A percentile compares a stretch with the other conserved stretches of the same genome.
phyloP scores from a whole-genome alignment of 2,888 invertebrate genomes.

The Amphiduros pacificus region DNA sequence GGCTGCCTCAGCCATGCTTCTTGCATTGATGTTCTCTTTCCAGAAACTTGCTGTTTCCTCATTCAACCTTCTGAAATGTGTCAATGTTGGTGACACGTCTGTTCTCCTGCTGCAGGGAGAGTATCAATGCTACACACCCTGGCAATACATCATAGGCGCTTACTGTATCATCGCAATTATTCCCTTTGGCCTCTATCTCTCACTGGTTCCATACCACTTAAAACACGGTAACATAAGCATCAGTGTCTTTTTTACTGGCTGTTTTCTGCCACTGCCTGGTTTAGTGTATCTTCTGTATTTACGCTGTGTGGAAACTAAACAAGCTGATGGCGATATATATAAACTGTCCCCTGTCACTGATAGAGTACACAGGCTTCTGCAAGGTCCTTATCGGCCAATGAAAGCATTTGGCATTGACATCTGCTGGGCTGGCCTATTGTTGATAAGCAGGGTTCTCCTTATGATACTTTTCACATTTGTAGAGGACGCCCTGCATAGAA shows the following conservation, averaged over 20 bases:
- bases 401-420: background rate
- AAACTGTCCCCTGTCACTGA: background rate
- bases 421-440: background rate
- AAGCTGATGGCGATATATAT: too few relatives aligned
- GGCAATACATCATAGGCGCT: background rate
- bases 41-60: background rate
- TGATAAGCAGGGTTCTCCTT: background rate
- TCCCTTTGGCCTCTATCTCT: background rate
- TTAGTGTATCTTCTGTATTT: background rate
- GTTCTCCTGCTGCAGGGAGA: background rate
- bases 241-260: background rate
- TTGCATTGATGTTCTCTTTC: slow-evolving; percentile 6
- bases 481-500: background rate
- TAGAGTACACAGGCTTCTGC: background rate
- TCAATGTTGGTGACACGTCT: background rate
- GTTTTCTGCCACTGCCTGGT: background rate
- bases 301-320: too few relatives aligned
- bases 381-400: background rate
- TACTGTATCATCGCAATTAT: background rate
- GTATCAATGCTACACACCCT: background rate
- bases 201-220: background rate
- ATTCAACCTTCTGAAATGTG: background rate
- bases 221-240: background rate
- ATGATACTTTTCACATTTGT: background rate
- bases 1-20: background rate